These are phyloP conservation scores for Mus minutoides DNA, from an alignment of 2,797 vertebrate species.

Conservation along the genomic window DNA sequence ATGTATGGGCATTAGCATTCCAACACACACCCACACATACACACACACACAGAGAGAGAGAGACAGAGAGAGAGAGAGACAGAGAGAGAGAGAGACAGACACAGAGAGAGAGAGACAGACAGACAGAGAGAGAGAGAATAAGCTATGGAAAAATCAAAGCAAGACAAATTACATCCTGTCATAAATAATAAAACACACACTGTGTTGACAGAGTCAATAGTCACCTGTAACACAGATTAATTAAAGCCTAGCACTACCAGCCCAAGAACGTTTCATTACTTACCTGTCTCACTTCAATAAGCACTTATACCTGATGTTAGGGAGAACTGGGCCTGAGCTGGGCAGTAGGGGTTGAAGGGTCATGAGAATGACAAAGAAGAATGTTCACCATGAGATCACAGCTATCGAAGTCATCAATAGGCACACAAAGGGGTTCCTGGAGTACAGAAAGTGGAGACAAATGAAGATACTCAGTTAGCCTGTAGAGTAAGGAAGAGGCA, in stretches of 20 bases:
- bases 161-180: constrained; percentile 40
- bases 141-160: neutral
- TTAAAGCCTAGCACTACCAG: neutral
- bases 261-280: neutral
- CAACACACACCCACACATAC: neutral
- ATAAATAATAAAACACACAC: neutral
- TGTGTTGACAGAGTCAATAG: neutral
- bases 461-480: neutral
- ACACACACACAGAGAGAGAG: neutral
- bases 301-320: neutral
- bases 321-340: neutral
- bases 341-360: neutral
- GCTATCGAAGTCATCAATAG: neutral
- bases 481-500: neutral
- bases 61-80: too few species aligned
- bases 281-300: neutral
- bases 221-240: neutral
- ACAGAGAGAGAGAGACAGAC: too few species aligned
- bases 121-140: neutral
- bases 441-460: neutral
- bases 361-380: neutral
- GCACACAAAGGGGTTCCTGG: neutral
- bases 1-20: neutral
- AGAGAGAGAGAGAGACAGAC: too few species aligned
- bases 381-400: constrained; percentile 21